phyloP scores from a whole-genome alignment of 2,797 vertebrate genomes.

The Hoplostethus atlanticus region DNA sequence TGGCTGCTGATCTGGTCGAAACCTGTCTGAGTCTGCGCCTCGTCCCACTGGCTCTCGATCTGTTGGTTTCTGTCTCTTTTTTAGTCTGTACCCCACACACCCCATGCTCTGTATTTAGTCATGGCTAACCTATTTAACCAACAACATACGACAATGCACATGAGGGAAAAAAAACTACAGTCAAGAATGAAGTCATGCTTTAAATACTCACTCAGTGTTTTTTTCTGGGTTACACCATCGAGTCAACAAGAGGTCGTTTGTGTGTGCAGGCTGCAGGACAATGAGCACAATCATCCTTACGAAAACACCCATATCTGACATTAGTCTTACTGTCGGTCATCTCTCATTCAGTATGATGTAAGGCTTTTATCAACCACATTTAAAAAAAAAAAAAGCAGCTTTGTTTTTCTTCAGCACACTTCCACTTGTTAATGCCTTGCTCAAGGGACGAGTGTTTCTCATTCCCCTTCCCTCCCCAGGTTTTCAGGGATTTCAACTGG shows the following conservation, averaged over 20 bases:
- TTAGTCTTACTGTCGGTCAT: too few species aligned
- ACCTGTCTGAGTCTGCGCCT: background rate
- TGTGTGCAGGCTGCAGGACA: constrained; percentile 67
- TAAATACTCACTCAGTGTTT: constrained; percentile 10
- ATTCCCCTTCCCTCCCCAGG: too few species aligned
- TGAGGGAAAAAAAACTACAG: too few species aligned
- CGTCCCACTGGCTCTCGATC: background rate
- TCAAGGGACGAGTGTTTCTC: too few species aligned
- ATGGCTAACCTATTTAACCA: background rate
- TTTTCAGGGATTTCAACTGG: too few species aligned
- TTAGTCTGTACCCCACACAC: background rate
- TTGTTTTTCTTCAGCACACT: too few species aligned
- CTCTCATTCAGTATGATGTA: too few species aligned
- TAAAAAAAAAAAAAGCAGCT: too few species aligned
- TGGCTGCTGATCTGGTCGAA: constrained; percentile 20
- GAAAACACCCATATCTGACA: constrained; percentile 28
- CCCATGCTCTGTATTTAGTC: background rate
- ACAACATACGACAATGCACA: background rate
- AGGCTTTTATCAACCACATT: too few species aligned
- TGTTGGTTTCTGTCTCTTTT: background rate
- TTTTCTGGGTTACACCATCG: constrained; percentile 44
- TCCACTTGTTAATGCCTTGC: too few species aligned
- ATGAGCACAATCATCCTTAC: constrained; percentile 53
- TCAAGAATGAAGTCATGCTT: constrained; percentile 46
- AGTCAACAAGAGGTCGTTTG: constrained; percentile 75